Evolutionary conservation across 2,888 invertebrate genomes (phyloP).

Genomic region (Euzetes globulus): DNA sequence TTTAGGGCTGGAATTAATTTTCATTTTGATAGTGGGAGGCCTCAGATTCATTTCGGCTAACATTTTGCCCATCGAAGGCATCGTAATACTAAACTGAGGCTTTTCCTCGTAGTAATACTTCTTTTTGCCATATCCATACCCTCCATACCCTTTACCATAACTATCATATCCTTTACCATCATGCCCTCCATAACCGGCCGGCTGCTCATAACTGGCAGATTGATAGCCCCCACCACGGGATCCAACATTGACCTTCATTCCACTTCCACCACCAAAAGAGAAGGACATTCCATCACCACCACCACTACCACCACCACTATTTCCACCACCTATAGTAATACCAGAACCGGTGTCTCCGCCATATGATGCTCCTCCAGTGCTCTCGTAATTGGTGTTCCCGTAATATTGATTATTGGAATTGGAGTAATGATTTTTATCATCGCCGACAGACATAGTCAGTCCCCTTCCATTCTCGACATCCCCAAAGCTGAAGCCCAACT

Average conservation of each 20-base stretch:
- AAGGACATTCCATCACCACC: conserved; percentile 13
- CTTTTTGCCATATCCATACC: conserved; percentile 26
- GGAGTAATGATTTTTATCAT: background rate
- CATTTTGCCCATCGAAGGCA: conserved; percentile 36
- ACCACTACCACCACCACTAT: background rate
- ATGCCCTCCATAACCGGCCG: background rate
- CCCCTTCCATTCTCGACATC: conserved; percentile 32
- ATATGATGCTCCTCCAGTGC: conserved; percentile 17
- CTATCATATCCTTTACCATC: background rate
- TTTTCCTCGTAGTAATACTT: conserved; percentile 17
- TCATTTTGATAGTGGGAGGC: conserved; percentile 36
- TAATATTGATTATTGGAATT: background rate
- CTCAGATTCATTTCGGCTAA: conserved; percentile 33
- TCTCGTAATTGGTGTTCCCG: background rate
- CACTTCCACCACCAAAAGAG: conserved; percentile 22
- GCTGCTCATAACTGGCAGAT: background rate
- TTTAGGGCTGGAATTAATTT: conserved; percentile 34
- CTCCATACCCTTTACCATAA: background rate
- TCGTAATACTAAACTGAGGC: conserved; percentile 28
- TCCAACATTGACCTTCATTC: conserved; percentile 9
- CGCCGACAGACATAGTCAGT: conserved; percentile 24
- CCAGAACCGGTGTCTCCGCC: background rate
- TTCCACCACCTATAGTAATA: conserved; percentile 30
- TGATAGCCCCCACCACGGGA: background rate
- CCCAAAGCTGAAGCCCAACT: conserved; percentile 3